These are phyloP conservation scores for Drosophila histrio DNA, from an alignment of 2,888 invertebrate species.

Conservation along the genomic window DNA sequence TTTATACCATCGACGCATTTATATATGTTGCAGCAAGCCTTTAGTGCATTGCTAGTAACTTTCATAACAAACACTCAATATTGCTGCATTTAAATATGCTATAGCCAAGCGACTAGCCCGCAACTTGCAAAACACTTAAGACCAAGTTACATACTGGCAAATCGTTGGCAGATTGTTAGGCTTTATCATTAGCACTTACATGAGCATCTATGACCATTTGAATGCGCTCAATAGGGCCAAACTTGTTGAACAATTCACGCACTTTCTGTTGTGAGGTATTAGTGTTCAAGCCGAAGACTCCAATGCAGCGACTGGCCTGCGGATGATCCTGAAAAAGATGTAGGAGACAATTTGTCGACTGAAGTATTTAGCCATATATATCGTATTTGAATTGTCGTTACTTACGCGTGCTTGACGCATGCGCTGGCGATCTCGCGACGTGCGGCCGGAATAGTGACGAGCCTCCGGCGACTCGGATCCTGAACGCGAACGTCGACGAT, in stretches of 20 bases:
- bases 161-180: constrained; percentile 5
- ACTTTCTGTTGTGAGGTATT: constrained; percentile 97
- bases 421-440: constrained; percentile 51
- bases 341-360: too few relatives aligned
- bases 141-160: constrained; percentile 5
- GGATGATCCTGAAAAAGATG: constrained; percentile 86
- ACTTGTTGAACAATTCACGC: constrained; percentile 95
- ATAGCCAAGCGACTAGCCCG: constrained; percentile 42
- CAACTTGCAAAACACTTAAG: constrained; percentile 2
- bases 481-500: constrained; percentile 41
- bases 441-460: constrained; percentile 45
- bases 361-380: neutral
- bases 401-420: constrained; percentile 62
- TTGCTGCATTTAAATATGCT: constrained; percentile 53
- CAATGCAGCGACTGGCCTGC: constrained; percentile 94
- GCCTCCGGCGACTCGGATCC: constrained; percentile 24
- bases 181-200: constrained; percentile 57
- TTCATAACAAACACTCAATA: constrained; percentile 55
- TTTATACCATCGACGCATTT: too few relatives aligned
- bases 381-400: neutral
- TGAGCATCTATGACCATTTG: constrained; percentile 98
- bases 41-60: constrained; percentile 66
- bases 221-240: constrained; percentile 95
- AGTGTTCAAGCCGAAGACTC: constrained; percentile 97
- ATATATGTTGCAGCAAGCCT: constrained; percentile 81